Conservation (phyloP, 2,113 vertebrate genomes). For the Cercocebus atys region DNA sequence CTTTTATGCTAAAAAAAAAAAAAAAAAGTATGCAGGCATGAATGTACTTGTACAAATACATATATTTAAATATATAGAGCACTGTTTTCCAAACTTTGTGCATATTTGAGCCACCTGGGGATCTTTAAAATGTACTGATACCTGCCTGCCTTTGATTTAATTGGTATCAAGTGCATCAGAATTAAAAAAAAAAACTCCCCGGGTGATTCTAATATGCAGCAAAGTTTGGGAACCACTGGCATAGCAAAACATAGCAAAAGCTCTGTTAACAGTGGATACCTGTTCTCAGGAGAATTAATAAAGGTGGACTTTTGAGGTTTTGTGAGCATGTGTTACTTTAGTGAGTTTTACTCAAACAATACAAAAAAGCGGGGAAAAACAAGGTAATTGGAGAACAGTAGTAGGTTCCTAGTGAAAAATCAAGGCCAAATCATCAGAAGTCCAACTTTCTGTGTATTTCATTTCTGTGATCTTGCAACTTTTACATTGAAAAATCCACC, state of each 20-base stretch:
- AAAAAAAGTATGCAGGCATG: background rate
- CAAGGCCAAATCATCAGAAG: background rate
- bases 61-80: background rate
- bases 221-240: background rate
- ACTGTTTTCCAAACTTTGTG: background rate
- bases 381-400: background rate
- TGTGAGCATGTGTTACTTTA: conserved; percentile 1
- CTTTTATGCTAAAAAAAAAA: background rate
- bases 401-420: background rate
- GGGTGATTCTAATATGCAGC: background rate
- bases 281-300: background rate
- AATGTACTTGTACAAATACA: background rate
- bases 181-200: background rate
- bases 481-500: background rate
- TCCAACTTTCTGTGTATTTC: background rate
- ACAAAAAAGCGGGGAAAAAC: background rate
- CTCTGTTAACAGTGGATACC: background rate
- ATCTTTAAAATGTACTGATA: background rate
- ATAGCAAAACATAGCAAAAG: background rate
- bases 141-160: background rate
- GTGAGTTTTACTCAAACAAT: background rate
- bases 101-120: background rate
- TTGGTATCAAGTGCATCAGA: background rate
- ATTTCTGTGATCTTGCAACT: background rate
- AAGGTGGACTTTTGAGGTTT: background rate